A percentile compares a stretch with the other conserved stretches of the same genome.
phyloP scores from a whole-genome alignment of 2,113 vertebrate species.

The Micromys minutus region DNA sequence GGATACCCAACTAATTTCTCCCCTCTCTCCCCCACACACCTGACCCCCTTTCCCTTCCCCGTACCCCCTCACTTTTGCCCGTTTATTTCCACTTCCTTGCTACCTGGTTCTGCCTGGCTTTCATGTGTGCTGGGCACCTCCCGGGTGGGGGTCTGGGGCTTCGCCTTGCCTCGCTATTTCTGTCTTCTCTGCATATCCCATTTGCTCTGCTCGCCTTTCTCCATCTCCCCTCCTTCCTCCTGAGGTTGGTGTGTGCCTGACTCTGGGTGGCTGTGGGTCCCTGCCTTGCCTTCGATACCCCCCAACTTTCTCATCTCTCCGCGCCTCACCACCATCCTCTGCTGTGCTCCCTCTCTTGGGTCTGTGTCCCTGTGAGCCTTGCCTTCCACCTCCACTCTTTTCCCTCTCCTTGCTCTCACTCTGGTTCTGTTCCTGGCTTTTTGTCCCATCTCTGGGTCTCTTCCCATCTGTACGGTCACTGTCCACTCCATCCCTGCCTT shows the following conservation, averaged over 20 bases:
- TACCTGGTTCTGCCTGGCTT: conserved; percentile 75
- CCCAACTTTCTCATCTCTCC: conserved; percentile 51
- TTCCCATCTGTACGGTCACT: not conserved
- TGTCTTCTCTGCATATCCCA: conserved; percentile 64
- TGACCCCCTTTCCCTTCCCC: conserved; percentile 70
- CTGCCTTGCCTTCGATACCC: conserved; percentile 8
- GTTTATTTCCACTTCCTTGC: conserved; percentile 75
- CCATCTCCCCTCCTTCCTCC: conserved; percentile 54
- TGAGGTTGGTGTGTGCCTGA: not conserved
- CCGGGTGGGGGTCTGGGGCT: conserved; percentile 75
- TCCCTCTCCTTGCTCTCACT: not conserved
- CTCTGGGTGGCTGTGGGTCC: conserved; percentile 61
- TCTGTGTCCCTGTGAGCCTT: conserved; percentile 14
- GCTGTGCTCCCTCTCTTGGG: not conserved
- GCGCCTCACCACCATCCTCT: not conserved
- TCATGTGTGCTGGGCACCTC: conserved; percentile 74
- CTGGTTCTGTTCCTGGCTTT: conserved; percentile 30
- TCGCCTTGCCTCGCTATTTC: conserved; percentile 68
- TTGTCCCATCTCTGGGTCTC: not conserved
- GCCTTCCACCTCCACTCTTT: not conserved
- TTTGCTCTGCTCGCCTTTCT: conserved; percentile 40
- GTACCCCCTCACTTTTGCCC: conserved; percentile 72
- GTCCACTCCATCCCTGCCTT: not conserved
- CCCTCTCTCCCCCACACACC: conserved; percentile 58
- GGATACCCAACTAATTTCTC: conserved; percentile 67